A percentile compares a stretch with the other conserved stretches of the same genome.
Evolutionary conservation across 1,140 invertebrate genomes (phyloP).

Genomic region (Drosophila micromelanica): DNA sequence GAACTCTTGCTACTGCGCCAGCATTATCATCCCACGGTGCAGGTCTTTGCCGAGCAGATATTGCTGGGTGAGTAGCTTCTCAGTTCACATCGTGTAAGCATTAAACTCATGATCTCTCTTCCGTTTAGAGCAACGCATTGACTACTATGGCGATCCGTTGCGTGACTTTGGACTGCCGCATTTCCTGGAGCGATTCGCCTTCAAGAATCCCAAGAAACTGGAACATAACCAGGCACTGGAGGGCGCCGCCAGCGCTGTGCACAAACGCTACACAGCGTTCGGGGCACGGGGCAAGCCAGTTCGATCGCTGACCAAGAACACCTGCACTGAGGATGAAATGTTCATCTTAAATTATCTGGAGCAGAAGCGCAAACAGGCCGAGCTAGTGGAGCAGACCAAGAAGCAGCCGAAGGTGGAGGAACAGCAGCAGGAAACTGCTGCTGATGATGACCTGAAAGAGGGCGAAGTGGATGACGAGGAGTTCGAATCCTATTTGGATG

Average conservation of each 20-base stretch:
- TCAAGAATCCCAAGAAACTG: conserved; percentile 96
- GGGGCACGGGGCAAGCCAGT: conserved; percentile 74
- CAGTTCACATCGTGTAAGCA: no score
- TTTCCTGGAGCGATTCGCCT: conserved; percentile 97
- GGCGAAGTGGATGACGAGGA: conserved; percentile 95
- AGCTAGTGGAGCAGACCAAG: conserved; percentile 62
- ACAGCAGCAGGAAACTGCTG: conserved; percentile 58
- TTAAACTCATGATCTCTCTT: background rate
- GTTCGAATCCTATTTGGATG: conserved; percentile 91
- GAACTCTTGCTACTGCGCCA: conserved; percentile 90
- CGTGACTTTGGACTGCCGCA: conserved; percentile 95
- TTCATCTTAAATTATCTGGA: conserved; percentile 83
- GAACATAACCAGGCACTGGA: conserved; percentile 84
- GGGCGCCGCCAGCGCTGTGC: conserved; percentile 47
- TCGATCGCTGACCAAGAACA: conserved; percentile 65
- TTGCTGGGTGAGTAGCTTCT: conserved; percentile 87
- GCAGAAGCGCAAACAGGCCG: conserved; percentile 77
- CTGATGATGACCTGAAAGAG: conserved; percentile 86
- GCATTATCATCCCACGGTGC: conserved; percentile 96
- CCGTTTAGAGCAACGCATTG: conserved; percentile 88
- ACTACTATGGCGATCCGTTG: conserved; percentile 96
- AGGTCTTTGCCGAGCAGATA: conserved; percentile 94
- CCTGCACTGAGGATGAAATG: conserved; percentile 81
- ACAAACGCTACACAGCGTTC: conserved; percentile 67
- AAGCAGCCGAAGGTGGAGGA: conserved; percentile 50